Base-by-base conservation (phyloP, 1,140 invertebrate species). In the Venturia canescens region DNA sequence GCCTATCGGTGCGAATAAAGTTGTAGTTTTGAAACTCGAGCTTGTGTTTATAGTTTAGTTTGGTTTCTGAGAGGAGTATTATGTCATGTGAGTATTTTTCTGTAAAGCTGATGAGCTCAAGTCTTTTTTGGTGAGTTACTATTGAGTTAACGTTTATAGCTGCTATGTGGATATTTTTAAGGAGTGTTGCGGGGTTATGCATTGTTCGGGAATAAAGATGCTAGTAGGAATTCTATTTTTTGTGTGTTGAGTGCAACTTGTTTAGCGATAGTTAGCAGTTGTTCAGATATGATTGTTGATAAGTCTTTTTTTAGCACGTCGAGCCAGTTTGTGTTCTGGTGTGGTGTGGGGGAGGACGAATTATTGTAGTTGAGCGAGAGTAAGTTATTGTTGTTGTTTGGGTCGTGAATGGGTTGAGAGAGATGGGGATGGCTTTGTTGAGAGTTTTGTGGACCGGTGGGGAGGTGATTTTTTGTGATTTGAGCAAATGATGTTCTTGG, bases 91-190 rank as follows among this genome's bases (percentile, higher is more conserved):
- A 18, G 23, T 79, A 18, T 3, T 69, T 69, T 16, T 1, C 0
- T 21, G 48, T 13, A 69, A 79, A 79, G 18, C 48, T 13, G 1
- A 50, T 38, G 4, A 79, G 23, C 4, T 79, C 63, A 6, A 26
- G 23, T 9, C 77, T 7, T 9, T 31, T 4, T 7, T 78, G 26
- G 29, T 78, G 26, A 2, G 76, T 3, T n/a, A 44, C 18, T 0
- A 79, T 53, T 3, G 78, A 79, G 11, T 79, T 67, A 0, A 71
- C 78, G 23, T 79, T 79, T 15, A 79, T 70, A 21, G 78, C 78
- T 23, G 72, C 72, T n/a, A 75, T 57, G 16, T 57, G 27, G 3
- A 75, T 23, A 31, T 15, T 2, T 50, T 44, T 13, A 57, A 29
- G 18, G 44, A 3, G 18, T 27, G 3, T n/a, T 1, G 15, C 15